These are phyloP conservation scores for Boleophthalmus pectinirostris DNA, from an alignment of 2,113 vertebrate genomes.

Conservation along the genomic window DNA sequence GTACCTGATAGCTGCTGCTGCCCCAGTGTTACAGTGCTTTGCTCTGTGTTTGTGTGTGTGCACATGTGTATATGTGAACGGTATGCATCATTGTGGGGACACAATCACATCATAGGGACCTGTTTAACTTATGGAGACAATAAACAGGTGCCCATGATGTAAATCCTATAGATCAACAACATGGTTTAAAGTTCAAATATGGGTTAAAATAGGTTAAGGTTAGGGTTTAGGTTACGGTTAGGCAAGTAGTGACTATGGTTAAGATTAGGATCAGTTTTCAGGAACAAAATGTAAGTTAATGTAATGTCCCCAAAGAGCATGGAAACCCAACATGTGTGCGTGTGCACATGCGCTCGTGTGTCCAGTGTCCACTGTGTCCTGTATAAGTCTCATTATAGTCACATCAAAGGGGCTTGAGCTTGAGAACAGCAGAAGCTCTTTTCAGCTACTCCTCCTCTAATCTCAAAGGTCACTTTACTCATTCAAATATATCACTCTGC, in stretches of 20 bases:
- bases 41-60: not conserved
- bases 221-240: too few species aligned
- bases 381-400: constrained; percentile 73
- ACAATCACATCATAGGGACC: too few species aligned
- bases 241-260: not conserved
- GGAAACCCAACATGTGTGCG: not conserved
- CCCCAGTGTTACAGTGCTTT: too few species aligned
- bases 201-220: too few species aligned
- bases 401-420: constrained; percentile 75
- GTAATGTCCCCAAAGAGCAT: not conserved
- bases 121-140: too few species aligned
- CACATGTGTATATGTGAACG: not conserved
- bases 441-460: constrained; percentile 69
- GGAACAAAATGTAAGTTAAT: not conserved
- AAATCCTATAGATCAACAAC: too few species aligned
- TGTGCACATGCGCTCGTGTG: constrained; percentile 53
- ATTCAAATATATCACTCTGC: constrained; percentile 71
- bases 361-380: constrained; percentile 70
- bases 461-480: constrained; percentile 77
- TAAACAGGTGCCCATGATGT: too few species aligned
- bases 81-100: too few species aligned
- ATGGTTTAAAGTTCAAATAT: too few species aligned
- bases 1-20: too few species aligned
- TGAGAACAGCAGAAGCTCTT: constrained; percentile 68
- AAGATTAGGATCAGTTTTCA: not conserved